Evolutionary conservation across 2,797 vertebrate genomes (phyloP).

Genomic region (Thalassophryne amazonica): DNA sequence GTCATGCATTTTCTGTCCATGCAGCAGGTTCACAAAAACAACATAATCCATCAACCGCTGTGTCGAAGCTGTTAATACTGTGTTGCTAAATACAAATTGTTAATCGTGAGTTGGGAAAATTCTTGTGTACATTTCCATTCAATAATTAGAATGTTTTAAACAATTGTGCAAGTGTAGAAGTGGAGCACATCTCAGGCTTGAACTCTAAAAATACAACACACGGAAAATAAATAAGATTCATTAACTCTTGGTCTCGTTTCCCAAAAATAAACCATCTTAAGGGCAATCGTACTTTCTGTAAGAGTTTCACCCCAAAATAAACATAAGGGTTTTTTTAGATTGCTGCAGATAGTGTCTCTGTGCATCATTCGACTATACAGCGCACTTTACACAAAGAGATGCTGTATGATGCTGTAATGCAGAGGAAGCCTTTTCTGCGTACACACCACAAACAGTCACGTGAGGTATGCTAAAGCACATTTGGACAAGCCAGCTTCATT

Average conservation of each 20-base stretch:
- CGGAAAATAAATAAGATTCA: conserved; percentile 7
- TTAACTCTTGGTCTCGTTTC: conserved; percentile 11
- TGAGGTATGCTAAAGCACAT: too few species aligned
- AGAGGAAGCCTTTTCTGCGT: too few species aligned
- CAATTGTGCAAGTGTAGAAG: too few species aligned
- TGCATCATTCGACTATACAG: too few species aligned
- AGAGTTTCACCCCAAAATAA: too few species aligned
- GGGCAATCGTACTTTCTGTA: too few species aligned
- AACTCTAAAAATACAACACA: conserved; percentile 14
- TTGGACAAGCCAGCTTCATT: too few species aligned
- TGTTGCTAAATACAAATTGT: conserved; percentile 18
- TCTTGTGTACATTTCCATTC: conserved; percentile 3
- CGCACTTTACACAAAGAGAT: too few species aligned
- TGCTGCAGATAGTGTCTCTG: too few species aligned
- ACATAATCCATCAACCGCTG: conserved; percentile 23
- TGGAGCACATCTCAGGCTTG: conserved; percentile 1
- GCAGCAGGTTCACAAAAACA: conserved; percentile 60
- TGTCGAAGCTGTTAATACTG: conserved; percentile 34
- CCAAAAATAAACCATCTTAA: conserved; percentile 16
- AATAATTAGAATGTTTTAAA: conserved; percentile 32
- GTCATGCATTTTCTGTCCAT: conserved; percentile 68
- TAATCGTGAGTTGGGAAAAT: conserved; percentile 7
- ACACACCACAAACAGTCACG: too few species aligned
- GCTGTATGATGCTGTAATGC: too few species aligned
- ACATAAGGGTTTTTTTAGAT: too few species aligned